Percentiles rank a stretch among this genome's conserved stretches.
These are phyloP conservation scores for Bombus sylvicola DNA, from an alignment of 1,140 invertebrate genomes.

Conservation along the genomic window DNA sequence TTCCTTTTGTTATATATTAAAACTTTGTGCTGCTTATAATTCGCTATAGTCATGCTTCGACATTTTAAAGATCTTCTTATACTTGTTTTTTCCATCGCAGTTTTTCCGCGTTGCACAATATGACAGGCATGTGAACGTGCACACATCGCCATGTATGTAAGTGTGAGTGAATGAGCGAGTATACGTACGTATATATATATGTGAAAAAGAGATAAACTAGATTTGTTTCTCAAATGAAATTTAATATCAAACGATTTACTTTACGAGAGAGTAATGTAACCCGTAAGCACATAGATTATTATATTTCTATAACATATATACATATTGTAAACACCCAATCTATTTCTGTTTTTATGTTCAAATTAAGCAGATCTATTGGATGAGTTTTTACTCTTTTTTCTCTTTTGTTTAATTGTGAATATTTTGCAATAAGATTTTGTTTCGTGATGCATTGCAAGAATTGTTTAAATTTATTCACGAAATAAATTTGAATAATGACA, in stretches of 20 bases:
- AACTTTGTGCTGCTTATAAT: too few species aligned
- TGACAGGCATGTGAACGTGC: neutral
- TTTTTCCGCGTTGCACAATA: neutral
- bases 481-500: too few species aligned
- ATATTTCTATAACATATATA: neutral
- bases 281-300: neutral
- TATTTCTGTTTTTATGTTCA: neutral
- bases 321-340: neutral
- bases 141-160: neutral
- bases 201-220: neutral
- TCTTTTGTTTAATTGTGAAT: neutral
- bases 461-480: neutral
- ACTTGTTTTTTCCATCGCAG: neutral
- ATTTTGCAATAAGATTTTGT: neutral
- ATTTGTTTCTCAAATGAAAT: neutral
- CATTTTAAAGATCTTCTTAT: too few species aligned
- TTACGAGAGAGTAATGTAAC: neutral
- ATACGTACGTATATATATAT: neutral
- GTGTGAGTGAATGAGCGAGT: neutral
- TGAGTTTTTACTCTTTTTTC: neutral
- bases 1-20: too few species aligned
- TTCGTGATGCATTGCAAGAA: neutral
- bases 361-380: neutral
- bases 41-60: too few species aligned
- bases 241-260: neutral